phyloP scores from a whole-genome alignment of 2,113 vertebrate species.

The Python bivittatus region DNA sequence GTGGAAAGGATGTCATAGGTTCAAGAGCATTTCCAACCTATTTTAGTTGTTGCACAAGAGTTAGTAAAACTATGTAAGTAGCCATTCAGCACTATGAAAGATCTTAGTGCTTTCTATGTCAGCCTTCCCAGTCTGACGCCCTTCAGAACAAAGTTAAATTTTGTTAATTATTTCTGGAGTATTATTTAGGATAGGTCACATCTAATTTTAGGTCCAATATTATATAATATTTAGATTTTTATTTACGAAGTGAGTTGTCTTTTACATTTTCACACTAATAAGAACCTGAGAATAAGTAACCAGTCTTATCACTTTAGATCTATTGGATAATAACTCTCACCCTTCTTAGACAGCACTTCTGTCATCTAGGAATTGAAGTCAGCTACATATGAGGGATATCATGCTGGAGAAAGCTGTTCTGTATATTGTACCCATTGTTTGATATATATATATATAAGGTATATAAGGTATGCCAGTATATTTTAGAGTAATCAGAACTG shows the following conservation, averaged over 20 bases:
- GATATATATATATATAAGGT: too few species aligned
- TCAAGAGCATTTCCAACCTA: background rate
- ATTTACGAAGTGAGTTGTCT: background rate
- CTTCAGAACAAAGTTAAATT: background rate
- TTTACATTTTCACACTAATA: background rate
- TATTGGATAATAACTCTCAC: background rate
- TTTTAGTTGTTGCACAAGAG: background rate
- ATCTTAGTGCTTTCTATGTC: background rate
- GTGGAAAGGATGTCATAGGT: background rate
- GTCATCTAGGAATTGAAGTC: background rate
- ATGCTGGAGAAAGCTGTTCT: background rate
- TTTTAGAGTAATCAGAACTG: background rate
- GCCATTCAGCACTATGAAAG: background rate
- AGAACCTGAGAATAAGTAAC: background rate
- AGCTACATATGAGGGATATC: background rate
- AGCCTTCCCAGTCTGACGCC: background rate
- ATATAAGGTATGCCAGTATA: background rate
- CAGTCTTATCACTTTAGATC: background rate
- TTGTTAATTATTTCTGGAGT: background rate
- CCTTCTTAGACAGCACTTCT: background rate
- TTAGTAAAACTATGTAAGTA: background rate
- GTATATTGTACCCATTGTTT: background rate
- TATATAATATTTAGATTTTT: background rate
- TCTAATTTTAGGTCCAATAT: background rate
- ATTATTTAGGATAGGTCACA: background rate